Evolutionary conservation across 2,888 invertebrate species (phyloP), one percentile per base, ranked within the genome.

Genomic region (Pecten maximus): DNA sequence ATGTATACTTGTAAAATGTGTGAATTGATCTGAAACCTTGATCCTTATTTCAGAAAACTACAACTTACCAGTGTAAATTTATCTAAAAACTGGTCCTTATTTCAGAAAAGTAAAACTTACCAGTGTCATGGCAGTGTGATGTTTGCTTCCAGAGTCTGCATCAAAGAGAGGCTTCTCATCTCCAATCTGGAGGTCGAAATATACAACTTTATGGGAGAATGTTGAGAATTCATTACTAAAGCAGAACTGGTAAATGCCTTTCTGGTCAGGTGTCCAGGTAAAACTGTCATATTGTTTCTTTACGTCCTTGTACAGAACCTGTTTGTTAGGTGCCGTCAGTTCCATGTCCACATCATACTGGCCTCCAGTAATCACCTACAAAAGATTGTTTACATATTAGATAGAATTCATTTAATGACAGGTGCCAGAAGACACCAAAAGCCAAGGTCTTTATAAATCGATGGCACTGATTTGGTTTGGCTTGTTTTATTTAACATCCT

Each of bases 201-300:
- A 99, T 40, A 99, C 99, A 93, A 99, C 97, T 97, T 99, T 99
- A 96, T 99, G 99, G 12, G 99, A 99, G 97, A 99, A 99, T 90
- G 99, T 99, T 88, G 99, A 99, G 97, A 99, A 99, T 97, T 99
- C 99, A 97, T 99, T 99, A 97, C 99, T 99, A 97, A 99, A 99
- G 97, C 99, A 97, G 95, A 97, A 96, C 88, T 95, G 95, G 94
- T 95, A 95, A 44, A 96, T 94, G 19, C 96, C 96, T 6, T 93
- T 94, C 87, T 93, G 91, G 19, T 95, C 95, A 0, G 96, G 93
- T 2, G 95, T 96, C 96, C 96, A 97, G 90, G 98, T 98, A 97
- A 98, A 98, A 40, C 98, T 98, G 97, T 99, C 99, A 97, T 99
- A 99, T 96, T 99, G 99, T 96, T 98, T 98, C 97, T 99, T 99